Evolutionary conservation across 1,140 invertebrate genomes (phyloP).

Genomic region (Bombus difficillimus): DNA sequence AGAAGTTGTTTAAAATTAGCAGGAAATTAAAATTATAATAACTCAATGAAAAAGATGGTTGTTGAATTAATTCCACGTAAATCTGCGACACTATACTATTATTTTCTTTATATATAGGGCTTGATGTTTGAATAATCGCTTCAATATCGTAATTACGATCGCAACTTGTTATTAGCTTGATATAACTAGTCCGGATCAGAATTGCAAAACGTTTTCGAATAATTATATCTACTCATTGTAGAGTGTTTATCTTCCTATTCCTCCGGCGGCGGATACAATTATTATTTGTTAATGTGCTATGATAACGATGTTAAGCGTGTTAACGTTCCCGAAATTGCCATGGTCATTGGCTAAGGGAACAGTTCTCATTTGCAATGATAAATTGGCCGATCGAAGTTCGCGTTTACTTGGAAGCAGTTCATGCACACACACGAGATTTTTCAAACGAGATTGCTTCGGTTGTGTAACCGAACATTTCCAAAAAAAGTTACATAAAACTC

Average conservation of each 20-base stretch:
- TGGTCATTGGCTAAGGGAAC: neutral
- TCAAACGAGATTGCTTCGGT: slow-evolving; percentile 10
- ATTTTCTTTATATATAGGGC: slow-evolving; percentile 19
- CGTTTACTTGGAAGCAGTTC: slow-evolving; percentile 16
- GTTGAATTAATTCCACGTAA: too few relatives aligned
- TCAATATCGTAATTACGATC: slow-evolving; percentile 52
- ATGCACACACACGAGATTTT: neutral
- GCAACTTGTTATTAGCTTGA: slow-evolving; percentile 61
- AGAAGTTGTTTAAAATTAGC: too few relatives aligned
- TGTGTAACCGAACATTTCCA: neutral
- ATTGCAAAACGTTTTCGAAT: slow-evolving; percentile 56
- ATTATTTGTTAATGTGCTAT: slow-evolving; percentile 5
- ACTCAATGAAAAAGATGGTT: too few relatives aligned
- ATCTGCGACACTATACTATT: slow-evolving; percentile 27
- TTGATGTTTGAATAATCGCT: slow-evolving; percentile 29
- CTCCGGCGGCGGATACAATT: neutral
- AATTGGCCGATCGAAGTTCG: slow-evolving; percentile 5
- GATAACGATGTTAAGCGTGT: neutral
- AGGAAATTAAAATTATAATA: neutral
- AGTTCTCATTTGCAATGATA: slow-evolving; percentile 17
- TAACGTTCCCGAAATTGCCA: neutral
- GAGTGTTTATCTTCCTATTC: slow-evolving; percentile 6
- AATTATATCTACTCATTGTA: slow-evolving; percentile 53
- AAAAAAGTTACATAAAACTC: slow-evolving; percentile 29
- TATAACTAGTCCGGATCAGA: slow-evolving; percentile 33